Conservation (phyloP, 92 coral and sea anemone genomes). For the Epizoanthus ramosus region DNA sequence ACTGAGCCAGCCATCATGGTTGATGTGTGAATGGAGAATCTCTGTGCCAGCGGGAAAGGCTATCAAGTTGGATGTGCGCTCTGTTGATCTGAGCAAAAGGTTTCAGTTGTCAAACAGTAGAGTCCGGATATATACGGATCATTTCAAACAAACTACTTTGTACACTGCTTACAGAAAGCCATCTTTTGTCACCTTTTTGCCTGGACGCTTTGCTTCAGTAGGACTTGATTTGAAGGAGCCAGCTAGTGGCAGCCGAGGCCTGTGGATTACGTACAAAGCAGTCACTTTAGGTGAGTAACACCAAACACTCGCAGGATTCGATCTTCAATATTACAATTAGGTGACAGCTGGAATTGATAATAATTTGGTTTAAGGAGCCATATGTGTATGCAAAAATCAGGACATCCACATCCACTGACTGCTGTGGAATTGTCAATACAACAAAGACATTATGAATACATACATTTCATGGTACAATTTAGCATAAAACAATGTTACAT, state of each 20-base stretch:
- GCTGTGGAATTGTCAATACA: too few species aligned
- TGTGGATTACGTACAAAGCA: slow-evolving; percentile 25
- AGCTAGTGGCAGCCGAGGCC: slow-evolving; percentile 15
- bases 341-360: too few species aligned
- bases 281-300: slow-evolving; percentile 16
- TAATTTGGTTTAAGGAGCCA: too few species aligned
- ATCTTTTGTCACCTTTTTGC: slow-evolving; percentile 11
- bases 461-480: too few species aligned
- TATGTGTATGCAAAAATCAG: too few species aligned
- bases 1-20: neutral
- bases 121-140: slow-evolving; percentile 1
- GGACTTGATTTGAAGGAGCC: neutral
- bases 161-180: neutral
- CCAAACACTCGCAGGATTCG: too few species aligned
- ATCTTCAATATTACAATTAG: too few species aligned
- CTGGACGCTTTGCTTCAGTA: slow-evolving; percentile 7
- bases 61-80: slow-evolving; percentile 10
- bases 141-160: neutral
- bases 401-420: too few species aligned
- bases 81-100: slow-evolving; percentile 3
- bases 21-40: slow-evolving; percentile 31
- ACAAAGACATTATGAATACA: too few species aligned
- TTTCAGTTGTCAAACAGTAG: neutral
- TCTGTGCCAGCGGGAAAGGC: slow-evolving; percentile 22
- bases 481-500: too few species aligned